Evolutionary conservation across 1,140 invertebrate species (phyloP).

Genomic region (Sitobion miscanthi): DNA sequence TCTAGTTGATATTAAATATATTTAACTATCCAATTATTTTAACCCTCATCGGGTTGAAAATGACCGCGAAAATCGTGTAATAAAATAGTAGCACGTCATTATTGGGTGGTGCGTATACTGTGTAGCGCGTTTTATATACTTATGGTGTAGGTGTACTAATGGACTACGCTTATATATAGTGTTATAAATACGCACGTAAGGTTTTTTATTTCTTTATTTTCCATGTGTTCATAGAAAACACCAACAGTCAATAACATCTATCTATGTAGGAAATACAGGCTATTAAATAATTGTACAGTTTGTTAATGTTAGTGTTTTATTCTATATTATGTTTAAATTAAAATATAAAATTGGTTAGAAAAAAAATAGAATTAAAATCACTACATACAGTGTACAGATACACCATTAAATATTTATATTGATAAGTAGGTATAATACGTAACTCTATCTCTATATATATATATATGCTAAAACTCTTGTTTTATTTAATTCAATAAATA

Average conservation of each 20-base stretch:
- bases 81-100: background rate
- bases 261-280: background rate
- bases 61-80: background rate
- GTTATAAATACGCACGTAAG: background rate
- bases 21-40: background rate
- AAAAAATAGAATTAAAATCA: background rate
- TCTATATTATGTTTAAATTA: background rate
- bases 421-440: constrained; percentile 1
- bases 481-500: constrained; percentile 25
- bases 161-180: background rate
- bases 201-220: background rate
- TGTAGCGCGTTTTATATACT: background rate
- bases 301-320: background rate
- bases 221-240: background rate
- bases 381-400: background rate
- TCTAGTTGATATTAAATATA: background rate
- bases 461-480: background rate
- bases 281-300: background rate
- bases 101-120: background rate
- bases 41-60: background rate
- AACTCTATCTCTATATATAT: background rate
- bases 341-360: background rate
- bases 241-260: background rate
- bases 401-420: background rate
- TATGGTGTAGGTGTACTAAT: background rate